phyloP scores from a whole-genome alignment of 2,797 vertebrate genomes.

The Channallabes apus region DNA sequence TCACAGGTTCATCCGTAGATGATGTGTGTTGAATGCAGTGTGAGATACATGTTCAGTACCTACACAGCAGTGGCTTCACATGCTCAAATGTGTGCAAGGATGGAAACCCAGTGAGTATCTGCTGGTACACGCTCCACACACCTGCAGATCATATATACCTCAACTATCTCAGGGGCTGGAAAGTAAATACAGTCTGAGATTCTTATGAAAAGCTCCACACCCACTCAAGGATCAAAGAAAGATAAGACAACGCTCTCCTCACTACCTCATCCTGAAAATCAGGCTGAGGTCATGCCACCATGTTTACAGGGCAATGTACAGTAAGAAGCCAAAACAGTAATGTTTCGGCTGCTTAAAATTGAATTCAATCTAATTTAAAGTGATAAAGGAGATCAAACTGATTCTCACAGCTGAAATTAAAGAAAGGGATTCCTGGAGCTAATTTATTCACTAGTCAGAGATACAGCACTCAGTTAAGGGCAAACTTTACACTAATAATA shows the following conservation, averaged over 20 bases:
- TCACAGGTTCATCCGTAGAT: background rate
- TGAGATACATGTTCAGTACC: background rate
- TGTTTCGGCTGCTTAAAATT: background rate
- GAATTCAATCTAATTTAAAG: background rate
- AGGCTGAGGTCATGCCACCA: background rate
- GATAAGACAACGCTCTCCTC: background rate
- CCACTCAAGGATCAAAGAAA: background rate
- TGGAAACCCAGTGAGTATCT: background rate
- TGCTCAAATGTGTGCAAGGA: background rate
- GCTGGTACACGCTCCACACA: background rate
- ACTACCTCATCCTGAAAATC: background rate
- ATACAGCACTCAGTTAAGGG: background rate
- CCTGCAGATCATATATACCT: background rate
- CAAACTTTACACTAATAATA: no score
- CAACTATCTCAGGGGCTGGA: background rate
- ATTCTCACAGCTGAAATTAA: background rate
- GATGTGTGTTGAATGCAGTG: background rate
- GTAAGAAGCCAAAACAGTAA: background rate
- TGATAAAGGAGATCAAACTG: background rate
- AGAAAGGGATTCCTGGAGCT: background rate
- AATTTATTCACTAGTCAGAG: background rate
- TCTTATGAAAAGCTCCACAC: background rate
- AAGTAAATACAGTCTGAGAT: background rate
- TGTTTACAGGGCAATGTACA: background rate
- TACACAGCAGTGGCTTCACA: background rate